Evolutionary conservation across 2,113 vertebrate species (phyloP).

Genomic region (Rhabdornis inornatus): DNA sequence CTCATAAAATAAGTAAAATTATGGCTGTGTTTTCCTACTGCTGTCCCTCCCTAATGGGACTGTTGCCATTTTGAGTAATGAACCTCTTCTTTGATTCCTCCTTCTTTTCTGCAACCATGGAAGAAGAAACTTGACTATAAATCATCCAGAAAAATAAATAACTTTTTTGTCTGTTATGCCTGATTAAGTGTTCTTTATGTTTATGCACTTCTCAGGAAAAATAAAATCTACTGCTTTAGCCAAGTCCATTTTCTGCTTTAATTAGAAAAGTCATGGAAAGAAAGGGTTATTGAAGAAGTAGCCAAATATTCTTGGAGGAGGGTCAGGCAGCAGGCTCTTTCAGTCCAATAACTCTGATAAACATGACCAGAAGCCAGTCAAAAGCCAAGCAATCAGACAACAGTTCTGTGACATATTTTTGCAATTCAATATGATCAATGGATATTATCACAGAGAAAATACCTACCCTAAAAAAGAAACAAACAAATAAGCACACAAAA

Average conservation of each 20-base stretch:
- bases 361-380: background rate
- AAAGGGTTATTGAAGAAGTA: background rate
- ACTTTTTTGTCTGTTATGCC: background rate
- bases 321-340: background rate
- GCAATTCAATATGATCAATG: background rate
- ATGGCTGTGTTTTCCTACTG: conserved; percentile 32
- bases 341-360: background rate
- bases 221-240: background rate
- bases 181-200: conserved; percentile 25
- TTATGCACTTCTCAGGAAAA: conserved; percentile 6
- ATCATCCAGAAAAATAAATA: conserved; percentile 32
- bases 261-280: background rate
- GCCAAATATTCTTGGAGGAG: background rate
- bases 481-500: background rate
- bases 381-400: background rate
- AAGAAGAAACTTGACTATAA: conserved; percentile 26
- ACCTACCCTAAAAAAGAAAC: background rate
- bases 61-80: conserved; percentile 57
- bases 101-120: conserved; percentile 1
- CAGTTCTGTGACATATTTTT: background rate
- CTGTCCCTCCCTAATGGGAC: conserved; percentile 32
- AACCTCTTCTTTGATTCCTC: conserved; percentile 24
- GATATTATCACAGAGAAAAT: background rate
- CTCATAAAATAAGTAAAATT: conserved; percentile 50
- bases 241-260: background rate